Conservation (phyloP, 2,113 vertebrate genomes). For the Leuciscus idus region DNA sequence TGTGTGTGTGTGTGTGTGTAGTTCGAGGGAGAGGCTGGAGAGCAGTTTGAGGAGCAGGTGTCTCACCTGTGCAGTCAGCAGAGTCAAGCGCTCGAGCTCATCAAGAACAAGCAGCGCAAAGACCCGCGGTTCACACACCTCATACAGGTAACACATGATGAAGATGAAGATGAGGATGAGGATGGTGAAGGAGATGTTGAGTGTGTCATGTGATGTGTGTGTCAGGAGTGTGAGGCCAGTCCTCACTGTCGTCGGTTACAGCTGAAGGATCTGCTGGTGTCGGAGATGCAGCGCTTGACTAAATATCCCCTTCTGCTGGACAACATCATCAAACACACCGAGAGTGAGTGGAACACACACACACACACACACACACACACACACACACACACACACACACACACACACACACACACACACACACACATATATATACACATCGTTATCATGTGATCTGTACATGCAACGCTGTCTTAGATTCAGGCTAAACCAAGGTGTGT, state of each 20-base stretch:
- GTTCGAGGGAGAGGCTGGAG: constrained; percentile 86
- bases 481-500: too few relatives aligned
- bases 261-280: constrained; percentile 92
- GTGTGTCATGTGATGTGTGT: neutral
- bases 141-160: constrained; percentile 63
- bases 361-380: neutral
- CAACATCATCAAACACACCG: constrained; percentile 88
- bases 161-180: too few relatives aligned
- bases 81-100: constrained; percentile 87
- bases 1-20: constrained; percentile 61
- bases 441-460: neutral
- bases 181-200: too few relatives aligned
- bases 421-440: neutral
- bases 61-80: constrained; percentile 89
- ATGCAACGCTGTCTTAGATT: too few relatives aligned
- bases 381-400: neutral
- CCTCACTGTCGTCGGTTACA: constrained; percentile 91
- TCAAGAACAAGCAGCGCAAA: constrained; percentile 92
- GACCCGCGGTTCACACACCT: constrained; percentile 86
- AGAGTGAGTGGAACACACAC: constrained; percentile 69
- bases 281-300: constrained; percentile 93
- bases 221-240: constrained; percentile 81
- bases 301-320: constrained; percentile 95
- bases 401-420: constrained; percentile 2
- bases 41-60: constrained; percentile 86